phyloP scores from a whole-genome alignment of 1,140 invertebrate genomes.

The Potamilus streckersoni region DNA sequence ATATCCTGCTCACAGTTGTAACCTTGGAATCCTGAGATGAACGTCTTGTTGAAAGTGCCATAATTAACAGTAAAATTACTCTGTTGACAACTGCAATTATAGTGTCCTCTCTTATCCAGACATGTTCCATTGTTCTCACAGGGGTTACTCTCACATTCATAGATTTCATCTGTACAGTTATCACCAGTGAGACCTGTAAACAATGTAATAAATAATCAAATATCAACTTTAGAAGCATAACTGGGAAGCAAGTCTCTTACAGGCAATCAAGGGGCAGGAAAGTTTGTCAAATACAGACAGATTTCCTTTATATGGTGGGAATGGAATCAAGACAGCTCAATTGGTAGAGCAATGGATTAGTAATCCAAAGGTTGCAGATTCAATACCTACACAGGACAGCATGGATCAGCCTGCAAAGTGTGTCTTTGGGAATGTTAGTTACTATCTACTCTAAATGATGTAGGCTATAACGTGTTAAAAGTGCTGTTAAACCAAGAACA shows the following conservation, averaged over 20 bases:
- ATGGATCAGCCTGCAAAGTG: too few species aligned
- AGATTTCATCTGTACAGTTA: constrained; percentile 90
- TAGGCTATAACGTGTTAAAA: too few species aligned
- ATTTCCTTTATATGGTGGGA: background rate
- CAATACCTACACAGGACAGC: too few species aligned
- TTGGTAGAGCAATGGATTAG: too few species aligned
- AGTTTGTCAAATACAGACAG: too few species aligned
- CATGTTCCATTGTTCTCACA: constrained; percentile 51
- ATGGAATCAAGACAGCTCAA: background rate
- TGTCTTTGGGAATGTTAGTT: too few species aligned
- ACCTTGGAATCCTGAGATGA: constrained; percentile 40
- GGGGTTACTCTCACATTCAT: constrained; percentile 68
- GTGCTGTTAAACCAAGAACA: too few species aligned
- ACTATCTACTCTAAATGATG: too few species aligned
- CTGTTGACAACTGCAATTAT: constrained; percentile 79
- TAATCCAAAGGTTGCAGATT: too few species aligned
- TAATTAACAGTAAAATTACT: constrained; percentile 4
- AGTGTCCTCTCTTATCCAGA: constrained; percentile 70
- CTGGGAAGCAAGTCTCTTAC: too few species aligned
- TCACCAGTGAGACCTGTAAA: constrained; percentile 65
- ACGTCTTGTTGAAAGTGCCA: constrained; percentile 20
- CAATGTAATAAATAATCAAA: background rate
- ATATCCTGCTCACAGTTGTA: constrained; percentile 52
- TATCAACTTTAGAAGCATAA: background rate
- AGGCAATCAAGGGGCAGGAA: too few species aligned